Evolutionary conservation across 2,113 vertebrate species (phyloP).

Genomic region (Cromileptes altivelis): DNA sequence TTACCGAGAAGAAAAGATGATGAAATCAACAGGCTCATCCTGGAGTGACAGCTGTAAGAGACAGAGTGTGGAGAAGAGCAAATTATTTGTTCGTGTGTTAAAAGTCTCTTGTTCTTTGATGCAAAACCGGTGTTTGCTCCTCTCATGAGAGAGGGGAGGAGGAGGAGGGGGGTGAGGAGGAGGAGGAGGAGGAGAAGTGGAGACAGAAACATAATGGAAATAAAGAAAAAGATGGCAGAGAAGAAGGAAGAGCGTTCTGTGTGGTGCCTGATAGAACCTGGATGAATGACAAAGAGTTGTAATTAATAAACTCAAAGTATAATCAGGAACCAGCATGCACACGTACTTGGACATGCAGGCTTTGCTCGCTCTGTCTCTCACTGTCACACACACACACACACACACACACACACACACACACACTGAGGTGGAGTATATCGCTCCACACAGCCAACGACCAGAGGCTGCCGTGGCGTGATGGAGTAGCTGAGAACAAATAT

Average conservation of each 20-base stretch:
- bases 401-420: constrained; percentile 38
- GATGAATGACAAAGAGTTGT: constrained; percentile 67
- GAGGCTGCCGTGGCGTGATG: constrained; percentile 56
- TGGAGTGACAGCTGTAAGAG: constrained; percentile 34
- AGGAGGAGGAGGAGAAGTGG: neutral
- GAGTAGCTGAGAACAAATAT: constrained; percentile 57
- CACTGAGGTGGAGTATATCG: constrained; percentile 28
- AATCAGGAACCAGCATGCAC: constrained; percentile 51
- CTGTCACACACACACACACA: constrained; percentile 22
- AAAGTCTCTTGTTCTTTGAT: constrained; percentile 39
- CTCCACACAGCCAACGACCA: constrained; percentile 49
- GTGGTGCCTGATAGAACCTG: constrained; percentile 54
- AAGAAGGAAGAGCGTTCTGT: constrained; percentile 23
- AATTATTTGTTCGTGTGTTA: constrained; percentile 41
- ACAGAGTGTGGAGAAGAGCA: constrained; percentile 21
- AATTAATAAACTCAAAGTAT: constrained; percentile 70
- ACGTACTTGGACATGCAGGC: constrained; percentile 45
- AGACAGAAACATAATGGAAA: constrained; percentile 26
- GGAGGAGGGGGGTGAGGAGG: neutral
- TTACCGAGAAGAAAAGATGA: constrained; percentile 25
- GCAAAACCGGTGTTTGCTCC: constrained; percentile 42
- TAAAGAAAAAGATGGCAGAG: constrained; percentile 42
- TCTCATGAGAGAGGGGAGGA: neutral
- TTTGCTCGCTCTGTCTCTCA: constrained; percentile 17
- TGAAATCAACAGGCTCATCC: constrained; percentile 36